Conservation (phyloP, 35 echinoderm and acorn worm genomes). For the Chiridota heheva region DNA sequence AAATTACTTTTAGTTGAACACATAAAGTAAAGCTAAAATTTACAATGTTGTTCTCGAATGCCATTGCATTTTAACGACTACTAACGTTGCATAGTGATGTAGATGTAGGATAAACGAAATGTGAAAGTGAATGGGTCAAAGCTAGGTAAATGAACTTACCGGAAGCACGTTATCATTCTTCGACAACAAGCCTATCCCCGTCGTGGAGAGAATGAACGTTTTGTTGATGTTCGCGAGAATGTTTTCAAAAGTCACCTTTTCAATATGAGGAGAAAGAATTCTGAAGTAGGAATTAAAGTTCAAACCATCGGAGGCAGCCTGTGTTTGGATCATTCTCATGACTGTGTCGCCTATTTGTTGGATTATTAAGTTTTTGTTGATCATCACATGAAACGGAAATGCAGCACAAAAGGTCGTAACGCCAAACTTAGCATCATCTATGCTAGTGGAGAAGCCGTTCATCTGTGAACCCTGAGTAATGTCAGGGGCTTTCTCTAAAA, state of each 20-base stretch:
- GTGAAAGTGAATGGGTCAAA: too few species aligned
- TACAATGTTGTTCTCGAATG: too few species aligned
- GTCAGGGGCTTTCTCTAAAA: constrained; percentile 35
- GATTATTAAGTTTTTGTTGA: constrained; percentile 73
- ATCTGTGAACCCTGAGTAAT: constrained; percentile 5
- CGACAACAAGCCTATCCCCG: constrained; percentile 42
- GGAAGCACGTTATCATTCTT: constrained; percentile 39
- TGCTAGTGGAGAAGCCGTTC: constrained; percentile 5
- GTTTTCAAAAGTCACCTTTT: constrained; percentile 74
- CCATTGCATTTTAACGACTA: too few species aligned
- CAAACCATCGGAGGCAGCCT: constrained; percentile 62
- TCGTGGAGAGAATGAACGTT: constrained; percentile 64
- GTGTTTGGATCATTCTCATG: constrained; percentile 72
- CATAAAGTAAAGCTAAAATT: too few species aligned
- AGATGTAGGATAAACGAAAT: too few species aligned
- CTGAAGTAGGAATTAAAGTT: constrained; percentile 85
- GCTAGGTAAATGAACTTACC: too few species aligned
- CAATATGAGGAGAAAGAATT: constrained; percentile 61
- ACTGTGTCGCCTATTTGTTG: constrained; percentile 84
- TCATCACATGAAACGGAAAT: constrained; percentile 87
- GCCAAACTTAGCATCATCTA: constrained; percentile 56
- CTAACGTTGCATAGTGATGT: too few species aligned
- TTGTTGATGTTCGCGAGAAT: constrained; percentile 85
- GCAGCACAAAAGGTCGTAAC: constrained; percentile 77
- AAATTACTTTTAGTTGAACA: too few species aligned